A percentile compares a stretch with the other conserved stretches of the same genome.
These are phyloP conservation scores for Ormia ochracea DNA, from an alignment of 2,888 invertebrate species.

Conservation along the genomic window DNA sequence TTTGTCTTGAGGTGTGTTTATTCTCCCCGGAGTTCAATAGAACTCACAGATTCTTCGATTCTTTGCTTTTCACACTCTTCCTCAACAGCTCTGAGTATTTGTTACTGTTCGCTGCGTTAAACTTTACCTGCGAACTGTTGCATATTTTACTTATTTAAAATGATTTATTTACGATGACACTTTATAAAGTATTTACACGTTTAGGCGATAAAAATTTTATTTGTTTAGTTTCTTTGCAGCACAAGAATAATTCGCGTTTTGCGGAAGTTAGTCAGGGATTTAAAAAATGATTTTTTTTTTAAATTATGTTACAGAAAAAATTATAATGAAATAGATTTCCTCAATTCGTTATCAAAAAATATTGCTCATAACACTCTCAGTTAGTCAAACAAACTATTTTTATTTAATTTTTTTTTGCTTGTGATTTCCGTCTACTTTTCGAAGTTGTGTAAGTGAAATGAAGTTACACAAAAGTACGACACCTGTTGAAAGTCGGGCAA, in stretches of 20 bases:
- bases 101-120: neutral
- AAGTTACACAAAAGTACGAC: no score
- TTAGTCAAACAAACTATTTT: no score
- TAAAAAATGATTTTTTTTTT: neutral
- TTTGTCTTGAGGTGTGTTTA: constrained; percentile 19
- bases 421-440: no score
- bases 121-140: constrained; percentile 32
- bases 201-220: constrained; percentile 34
- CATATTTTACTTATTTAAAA: constrained; percentile 30
- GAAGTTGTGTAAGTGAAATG: no score
- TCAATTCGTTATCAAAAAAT: no score
- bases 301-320: no score
- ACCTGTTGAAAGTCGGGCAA: no score
- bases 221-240: neutral
- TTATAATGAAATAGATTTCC: no score
- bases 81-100: constrained; percentile 15
- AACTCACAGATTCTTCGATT: constrained; percentile 5
- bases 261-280: neutral
- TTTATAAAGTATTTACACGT: constrained; percentile 36
- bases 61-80: constrained; percentile 13
- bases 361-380: no score
- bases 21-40: neutral
- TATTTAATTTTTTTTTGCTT: no score
- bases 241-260: neutral
- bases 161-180: constrained; percentile 49